Evolutionary conservation across 2,113 vertebrate genomes (phyloP), one percentile per base, ranked within the genome.

Genomic region (Ahaetulla prasina): DNA sequence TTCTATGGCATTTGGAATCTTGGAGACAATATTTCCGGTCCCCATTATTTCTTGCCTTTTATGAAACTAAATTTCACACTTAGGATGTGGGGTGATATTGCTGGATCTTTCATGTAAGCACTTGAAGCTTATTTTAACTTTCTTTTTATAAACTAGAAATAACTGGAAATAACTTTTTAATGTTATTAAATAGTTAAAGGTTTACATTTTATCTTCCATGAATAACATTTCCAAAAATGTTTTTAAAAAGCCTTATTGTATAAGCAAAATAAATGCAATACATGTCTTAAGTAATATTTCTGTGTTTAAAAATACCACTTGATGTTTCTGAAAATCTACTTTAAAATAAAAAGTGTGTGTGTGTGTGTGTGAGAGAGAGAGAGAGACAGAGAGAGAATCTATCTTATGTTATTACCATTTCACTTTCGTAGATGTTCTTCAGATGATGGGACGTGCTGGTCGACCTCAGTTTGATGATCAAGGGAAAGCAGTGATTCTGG

Each of bases 361-460:
- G 12, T 14, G 27, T 10, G 57, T 2, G 49, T 53, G 45, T 4
- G 16, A 53, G 22, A 57, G 23, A 57, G 22, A 30, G 27, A 12
- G 30, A n/a, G 49, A 60, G 45, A 57, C 5, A 54, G 25, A 27
- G 9, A 27, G 63, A 68, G 63, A 68, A 14, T n/a, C 30, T 92
- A 4, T 94, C 23, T 22, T 85, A 0, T 92, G 50, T 57, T 89
- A 16, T 50, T 91, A 90, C 91, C 90, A 63, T 54, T n/a, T 30
- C 90, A 87, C 50, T 86, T 94, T 93, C 90, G n/a, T 95, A 99
- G 99, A 99, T 96, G 99, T 99, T 8, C 98, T 99, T 93, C 99
- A 99, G 97, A 99, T 99, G 99, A 99, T 99, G 99, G 99, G 99
- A 0, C 98, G 99, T 94, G 99, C 99, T 92, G 99, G 99, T 86